Conservation (phyloP, 2,888 invertebrate species). For the Leuctra nigra region DNA sequence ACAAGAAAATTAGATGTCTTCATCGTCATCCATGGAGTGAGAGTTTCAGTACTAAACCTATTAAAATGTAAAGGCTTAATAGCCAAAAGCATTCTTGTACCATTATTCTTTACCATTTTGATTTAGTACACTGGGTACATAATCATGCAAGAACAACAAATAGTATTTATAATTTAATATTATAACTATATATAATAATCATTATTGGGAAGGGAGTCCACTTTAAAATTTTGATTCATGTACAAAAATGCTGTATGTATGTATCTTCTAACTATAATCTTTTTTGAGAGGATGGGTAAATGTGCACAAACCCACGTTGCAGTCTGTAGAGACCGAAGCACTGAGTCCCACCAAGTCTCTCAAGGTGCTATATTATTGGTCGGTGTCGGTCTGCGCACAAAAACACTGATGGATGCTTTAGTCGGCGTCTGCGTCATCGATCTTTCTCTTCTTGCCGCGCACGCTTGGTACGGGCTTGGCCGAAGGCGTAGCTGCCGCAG, state of each 20-base stretch:
- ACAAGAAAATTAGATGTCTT: too few relatives aligned
- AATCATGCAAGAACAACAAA: too few relatives aligned
- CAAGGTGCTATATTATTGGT: conserved; percentile 11
- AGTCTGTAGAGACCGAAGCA: conserved; percentile 9
- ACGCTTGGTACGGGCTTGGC: too few relatives aligned
- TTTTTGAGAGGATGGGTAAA: not conserved
- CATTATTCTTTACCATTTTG: too few relatives aligned
- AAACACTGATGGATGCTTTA: conserved; percentile 6
- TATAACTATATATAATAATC: conserved; percentile 1
- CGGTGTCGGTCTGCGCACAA: conserved; percentile 4
- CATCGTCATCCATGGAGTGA: too few relatives aligned
- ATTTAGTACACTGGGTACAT: too few relatives aligned
- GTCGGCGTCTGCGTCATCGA: conserved; percentile 48
- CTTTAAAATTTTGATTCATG: conserved; percentile 10
- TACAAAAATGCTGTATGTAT: conserved; percentile 13
- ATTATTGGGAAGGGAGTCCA: not conserved
- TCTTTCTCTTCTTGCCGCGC: conserved; percentile 68
- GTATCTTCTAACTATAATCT: too few relatives aligned
- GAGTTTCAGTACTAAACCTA: too few relatives aligned
- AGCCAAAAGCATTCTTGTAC: too few relatives aligned
- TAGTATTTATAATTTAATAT: too few relatives aligned
- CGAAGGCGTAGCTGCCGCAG: too few relatives aligned
- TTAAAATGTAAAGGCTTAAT: too few relatives aligned
- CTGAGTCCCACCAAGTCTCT: conserved; percentile 6
- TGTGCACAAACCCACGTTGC: conserved; percentile 8